Evolutionary conservation across 1,140 invertebrate species (phyloP).

Genomic region (Bombus polaris): DNA sequence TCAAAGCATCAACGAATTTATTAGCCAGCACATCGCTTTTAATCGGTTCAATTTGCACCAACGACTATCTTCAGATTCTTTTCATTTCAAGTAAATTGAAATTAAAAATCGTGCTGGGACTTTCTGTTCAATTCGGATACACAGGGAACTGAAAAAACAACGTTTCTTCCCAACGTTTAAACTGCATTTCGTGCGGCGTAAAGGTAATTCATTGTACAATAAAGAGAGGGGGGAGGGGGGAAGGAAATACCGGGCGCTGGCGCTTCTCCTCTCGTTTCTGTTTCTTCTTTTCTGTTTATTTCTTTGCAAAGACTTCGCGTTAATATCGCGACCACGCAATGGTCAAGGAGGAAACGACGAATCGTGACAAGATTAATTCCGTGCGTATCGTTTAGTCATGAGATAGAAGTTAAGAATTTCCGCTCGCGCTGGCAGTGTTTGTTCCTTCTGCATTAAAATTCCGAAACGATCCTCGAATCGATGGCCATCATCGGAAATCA

Average conservation of each 20-base stretch:
- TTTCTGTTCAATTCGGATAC: too few relatives aligned
- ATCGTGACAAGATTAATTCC: neutral
- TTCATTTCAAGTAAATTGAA: neutral
- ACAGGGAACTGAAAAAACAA: neutral
- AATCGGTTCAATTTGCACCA: slow-evolving; percentile 1
- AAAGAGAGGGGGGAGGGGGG: neutral
- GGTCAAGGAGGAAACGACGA: slow-evolving; percentile 25
- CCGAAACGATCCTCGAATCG: slow-evolving; percentile 5
- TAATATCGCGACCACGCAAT: neutral
- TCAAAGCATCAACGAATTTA: neutral
- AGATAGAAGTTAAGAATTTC: slow-evolving; percentile 35
- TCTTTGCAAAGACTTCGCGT: neutral
- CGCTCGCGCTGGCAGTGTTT: slow-evolving; percentile 61
- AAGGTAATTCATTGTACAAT: slow-evolving; percentile 18
- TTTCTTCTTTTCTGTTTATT: neutral
- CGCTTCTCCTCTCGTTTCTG: slow-evolving; percentile 3
- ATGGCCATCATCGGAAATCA: neutral
- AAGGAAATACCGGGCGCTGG: neutral
- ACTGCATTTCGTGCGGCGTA: slow-evolving; percentile 9
- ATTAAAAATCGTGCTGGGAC: too few relatives aligned
- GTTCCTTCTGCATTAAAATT: slow-evolving; percentile 10
- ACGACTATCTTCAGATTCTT: neutral
- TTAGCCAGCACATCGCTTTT: too few relatives aligned
- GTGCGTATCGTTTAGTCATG: slow-evolving; percentile 37
- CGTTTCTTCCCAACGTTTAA: neutral